phyloP scores from a whole-genome alignment of 2,113 vertebrate genomes.

The Terrapene triunguis region DNA sequence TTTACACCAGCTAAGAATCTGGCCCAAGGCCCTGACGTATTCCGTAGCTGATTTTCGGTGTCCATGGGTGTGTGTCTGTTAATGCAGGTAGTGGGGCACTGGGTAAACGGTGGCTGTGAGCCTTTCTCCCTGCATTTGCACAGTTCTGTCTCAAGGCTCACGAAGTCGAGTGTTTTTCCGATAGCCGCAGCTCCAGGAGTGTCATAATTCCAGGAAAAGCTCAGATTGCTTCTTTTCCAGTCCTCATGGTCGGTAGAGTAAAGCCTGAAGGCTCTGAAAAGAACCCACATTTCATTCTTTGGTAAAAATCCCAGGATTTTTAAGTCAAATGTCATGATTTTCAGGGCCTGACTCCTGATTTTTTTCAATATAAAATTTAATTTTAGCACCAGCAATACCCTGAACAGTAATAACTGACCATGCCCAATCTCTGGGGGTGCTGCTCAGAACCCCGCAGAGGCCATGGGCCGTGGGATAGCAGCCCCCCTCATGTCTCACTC shows the following conservation, averaged over 20 bases:
- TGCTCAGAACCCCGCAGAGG: neutral
- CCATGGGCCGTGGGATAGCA: neutral
- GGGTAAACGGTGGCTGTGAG: neutral
- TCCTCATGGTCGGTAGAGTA: neutral
- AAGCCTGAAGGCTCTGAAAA: too few species aligned
- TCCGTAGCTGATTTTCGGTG: neutral
- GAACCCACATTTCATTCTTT: too few species aligned
- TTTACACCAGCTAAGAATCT: neutral
- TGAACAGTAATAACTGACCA: neutral
- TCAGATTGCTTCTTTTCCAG: neutral
- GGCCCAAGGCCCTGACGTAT: neutral
- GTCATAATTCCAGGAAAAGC: too few species aligned
- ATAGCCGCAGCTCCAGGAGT: neutral
- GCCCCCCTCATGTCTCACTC: neutral
- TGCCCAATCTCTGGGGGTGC: neutral
- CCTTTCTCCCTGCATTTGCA: neutral
- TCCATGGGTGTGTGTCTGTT: neutral
- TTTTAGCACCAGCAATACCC: neutral
- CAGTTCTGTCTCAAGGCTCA: neutral
- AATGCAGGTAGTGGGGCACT: neutral
- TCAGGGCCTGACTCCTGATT: neutral
- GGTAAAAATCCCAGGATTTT: too few species aligned
- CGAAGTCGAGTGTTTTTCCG: neutral
- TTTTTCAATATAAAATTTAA: neutral
- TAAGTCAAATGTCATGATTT: neutral